Evolutionary conservation across 2,888 invertebrate genomes (phyloP).

Genomic region (Phlogophora meticulosa): DNA sequence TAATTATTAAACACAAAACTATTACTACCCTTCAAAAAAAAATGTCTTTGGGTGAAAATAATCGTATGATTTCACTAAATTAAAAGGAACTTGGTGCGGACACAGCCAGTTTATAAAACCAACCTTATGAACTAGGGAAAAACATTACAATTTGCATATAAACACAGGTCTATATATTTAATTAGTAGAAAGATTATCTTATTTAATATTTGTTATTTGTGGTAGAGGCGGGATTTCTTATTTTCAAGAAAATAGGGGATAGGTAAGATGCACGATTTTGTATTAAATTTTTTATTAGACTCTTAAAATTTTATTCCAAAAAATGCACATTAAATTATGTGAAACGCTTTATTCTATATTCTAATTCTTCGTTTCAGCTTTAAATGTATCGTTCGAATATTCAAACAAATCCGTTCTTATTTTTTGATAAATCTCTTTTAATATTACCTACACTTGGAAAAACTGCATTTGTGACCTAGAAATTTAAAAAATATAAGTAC

Average conservation of each 20-base stretch:
- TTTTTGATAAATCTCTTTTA: no score
- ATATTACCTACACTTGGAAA: no score
- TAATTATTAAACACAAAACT: not conserved
- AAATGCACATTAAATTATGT: no score
- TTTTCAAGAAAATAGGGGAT: not conserved
- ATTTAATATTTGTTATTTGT: conserved; percentile 8
- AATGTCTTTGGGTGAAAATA: conserved; percentile 36
- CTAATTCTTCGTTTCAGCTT: no score
- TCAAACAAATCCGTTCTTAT: no score
- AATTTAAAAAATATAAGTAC: no score
- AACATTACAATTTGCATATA: conserved; percentile 9
- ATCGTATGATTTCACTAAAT: conserved; percentile 4
- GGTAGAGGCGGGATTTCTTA: not conserved
- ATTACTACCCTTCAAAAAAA: conserved; percentile 13
- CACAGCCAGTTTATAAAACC: conserved; percentile 55
- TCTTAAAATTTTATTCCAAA: no score
- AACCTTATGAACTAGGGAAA: conserved; percentile 33
- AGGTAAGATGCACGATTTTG: not conserved
- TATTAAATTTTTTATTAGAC: no score
- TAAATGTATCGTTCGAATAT: no score
- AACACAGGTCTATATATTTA: not conserved
- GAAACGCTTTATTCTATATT: no score
- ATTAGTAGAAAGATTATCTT: not conserved
- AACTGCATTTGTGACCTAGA: no score
- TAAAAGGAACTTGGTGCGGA: conserved; percentile 49